Evolutionary conservation across 2,113 vertebrate species (phyloP).

Genomic region (Coptodon bakossiorum): DNA sequence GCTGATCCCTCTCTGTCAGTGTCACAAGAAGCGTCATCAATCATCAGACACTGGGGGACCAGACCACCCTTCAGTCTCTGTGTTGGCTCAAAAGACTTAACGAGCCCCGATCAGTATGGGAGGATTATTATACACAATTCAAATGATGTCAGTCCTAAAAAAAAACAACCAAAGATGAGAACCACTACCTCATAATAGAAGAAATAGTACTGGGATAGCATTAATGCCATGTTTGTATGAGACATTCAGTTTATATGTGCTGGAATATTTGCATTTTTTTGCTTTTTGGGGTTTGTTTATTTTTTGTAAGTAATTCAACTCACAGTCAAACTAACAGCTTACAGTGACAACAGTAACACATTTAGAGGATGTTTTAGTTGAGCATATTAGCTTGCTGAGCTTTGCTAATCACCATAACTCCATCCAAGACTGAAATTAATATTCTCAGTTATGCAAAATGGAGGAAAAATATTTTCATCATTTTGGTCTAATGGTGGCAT

Average conservation of each 20-base stretch:
- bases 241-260: not conserved
- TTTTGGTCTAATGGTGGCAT: not conserved
- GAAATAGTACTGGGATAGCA: not conserved
- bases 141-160: slow-evolving; percentile 50
- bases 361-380: not conserved
- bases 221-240: not conserved
- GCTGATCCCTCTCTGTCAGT: slow-evolving; percentile 64
- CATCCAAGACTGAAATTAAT: not conserved
- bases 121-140: slow-evolving; percentile 30
- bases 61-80: slow-evolving; percentile 40
- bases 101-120: slow-evolving; percentile 15
- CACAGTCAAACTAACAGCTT: not conserved
- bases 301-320: not conserved
- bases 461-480: not conserved
- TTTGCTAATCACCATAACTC: not conserved
- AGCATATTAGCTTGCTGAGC: not conserved
- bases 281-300: not conserved
- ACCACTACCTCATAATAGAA: slow-evolving; percentile 13
- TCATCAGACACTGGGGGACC: slow-evolving; percentile 39
- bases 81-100: not conserved
- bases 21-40: slow-evolving; percentile 56
- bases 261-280: not conserved
- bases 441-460: not conserved
- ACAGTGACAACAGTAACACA: not conserved
- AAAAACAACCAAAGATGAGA: slow-evolving; percentile 11